Conservation (phyloP, 2,797 vertebrate genomes). For the Sebastes kiyomatsui region DNA sequence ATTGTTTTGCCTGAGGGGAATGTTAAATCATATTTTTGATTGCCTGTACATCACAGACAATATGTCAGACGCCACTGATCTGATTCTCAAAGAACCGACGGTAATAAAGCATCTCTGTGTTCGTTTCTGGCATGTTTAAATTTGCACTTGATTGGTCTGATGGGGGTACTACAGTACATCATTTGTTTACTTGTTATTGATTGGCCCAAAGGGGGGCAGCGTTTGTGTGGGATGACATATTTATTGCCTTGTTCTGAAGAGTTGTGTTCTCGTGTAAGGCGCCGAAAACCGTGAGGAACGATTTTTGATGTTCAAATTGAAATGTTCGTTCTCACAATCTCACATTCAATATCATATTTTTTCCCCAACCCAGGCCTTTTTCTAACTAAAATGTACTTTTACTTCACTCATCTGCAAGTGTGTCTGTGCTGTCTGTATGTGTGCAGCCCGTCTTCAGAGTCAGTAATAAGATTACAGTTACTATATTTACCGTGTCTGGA, state of each 20-base stretch:
- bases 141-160: slow-evolving; percentile 63
- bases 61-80: slow-evolving; percentile 42
- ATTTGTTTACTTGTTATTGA: slow-evolving; percentile 69
- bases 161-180: slow-evolving; percentile 44
- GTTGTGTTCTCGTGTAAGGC: slow-evolving; percentile 8
- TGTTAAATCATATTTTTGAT: slow-evolving; percentile 41
- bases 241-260: slow-evolving; percentile 62
- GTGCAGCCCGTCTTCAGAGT: slow-evolving; percentile 13
- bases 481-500: slow-evolving; percentile 67
- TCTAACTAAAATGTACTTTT: not conserved
- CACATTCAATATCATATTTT: not conserved
- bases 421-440: not conserved
- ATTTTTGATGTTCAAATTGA: not conserved
- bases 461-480: slow-evolving; percentile 38
- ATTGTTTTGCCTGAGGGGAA: slow-evolving; percentile 43
- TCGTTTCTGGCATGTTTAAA: slow-evolving; percentile 60
- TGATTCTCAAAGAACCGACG: slow-evolving; percentile 40
- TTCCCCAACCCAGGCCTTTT: not conserved
- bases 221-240: slow-evolving; percentile 43
- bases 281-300: not conserved
- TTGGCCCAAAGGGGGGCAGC: slow-evolving; percentile 54
- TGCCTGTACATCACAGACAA: slow-evolving; percentile 53
- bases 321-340: not conserved
- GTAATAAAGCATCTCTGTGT: slow-evolving; percentile 55
- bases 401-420: not conserved